A percentile compares a stretch with the other conserved stretches of the same genome.
phyloP scores from a whole-genome alignment of 2,888 invertebrate species.

The Conus canariensis region DNA sequence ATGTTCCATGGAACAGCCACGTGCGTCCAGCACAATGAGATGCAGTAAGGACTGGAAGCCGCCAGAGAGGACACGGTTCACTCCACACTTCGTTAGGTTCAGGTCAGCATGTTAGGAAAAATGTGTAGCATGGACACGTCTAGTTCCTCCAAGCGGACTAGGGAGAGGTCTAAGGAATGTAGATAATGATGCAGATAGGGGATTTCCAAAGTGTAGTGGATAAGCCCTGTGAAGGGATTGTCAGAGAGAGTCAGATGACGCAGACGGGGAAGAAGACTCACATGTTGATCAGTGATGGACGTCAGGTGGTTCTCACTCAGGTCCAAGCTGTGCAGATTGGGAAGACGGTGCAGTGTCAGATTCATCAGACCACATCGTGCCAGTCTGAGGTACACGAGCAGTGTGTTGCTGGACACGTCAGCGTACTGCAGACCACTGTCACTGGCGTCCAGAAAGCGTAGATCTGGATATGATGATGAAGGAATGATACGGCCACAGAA shows the following conservation, averaged over 20 bases:
- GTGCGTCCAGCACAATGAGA: conserved; percentile 11
- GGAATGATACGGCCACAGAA: neutral
- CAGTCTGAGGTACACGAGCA: conserved; percentile 26
- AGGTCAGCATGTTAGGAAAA: conserved; percentile 76
- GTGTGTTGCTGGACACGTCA: neutral
- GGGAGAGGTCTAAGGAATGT: neutral
- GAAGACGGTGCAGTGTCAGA: neutral
- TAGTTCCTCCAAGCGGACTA: neutral
- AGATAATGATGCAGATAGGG: neutral
- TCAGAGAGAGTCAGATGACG: conserved; percentile 1
- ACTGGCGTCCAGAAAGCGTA: conserved; percentile 29
- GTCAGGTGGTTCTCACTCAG: conserved; percentile 14
- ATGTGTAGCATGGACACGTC: conserved; percentile 50
- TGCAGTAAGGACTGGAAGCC: conserved; percentile 7
- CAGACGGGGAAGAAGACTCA: neutral
- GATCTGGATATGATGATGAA: neutral
- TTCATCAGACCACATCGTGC: neutral
- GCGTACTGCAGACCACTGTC: neutral
- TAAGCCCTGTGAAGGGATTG: neutral
- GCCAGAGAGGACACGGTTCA: neutral
- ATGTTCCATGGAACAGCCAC: neutral
- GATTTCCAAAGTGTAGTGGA: neutral
- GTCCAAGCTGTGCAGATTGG: conserved; percentile 18
- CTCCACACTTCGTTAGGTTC: neutral
- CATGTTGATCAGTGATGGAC: neutral